phyloP scores from a whole-genome alignment of 2,888 invertebrate species.

The Ethmia dodecea region DNA sequence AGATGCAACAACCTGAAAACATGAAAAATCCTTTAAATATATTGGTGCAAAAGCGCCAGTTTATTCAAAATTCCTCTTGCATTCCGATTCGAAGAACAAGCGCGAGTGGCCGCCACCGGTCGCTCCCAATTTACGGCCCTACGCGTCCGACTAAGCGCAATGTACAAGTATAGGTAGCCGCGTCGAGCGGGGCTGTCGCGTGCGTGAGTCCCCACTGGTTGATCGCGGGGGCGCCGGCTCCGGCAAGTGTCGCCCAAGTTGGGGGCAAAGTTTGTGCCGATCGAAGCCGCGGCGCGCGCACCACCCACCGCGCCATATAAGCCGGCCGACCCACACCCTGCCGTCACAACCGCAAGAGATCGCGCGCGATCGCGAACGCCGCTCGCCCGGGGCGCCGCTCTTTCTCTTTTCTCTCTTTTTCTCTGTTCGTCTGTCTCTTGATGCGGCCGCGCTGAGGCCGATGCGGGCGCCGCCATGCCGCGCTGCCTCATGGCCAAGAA shows the following conservation, averaged over 20 bases:
- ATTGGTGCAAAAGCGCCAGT: no score
- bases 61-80: background rate
- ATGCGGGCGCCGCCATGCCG: conserved; percentile 87
- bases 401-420: conserved; percentile 74
- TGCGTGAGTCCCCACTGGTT: conserved; percentile 52
- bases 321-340: conserved; percentile 43
- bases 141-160: conserved; percentile 1
- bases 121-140: conserved; percentile 5
- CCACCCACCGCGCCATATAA: conserved; percentile 28
- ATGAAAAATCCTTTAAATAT: no score
- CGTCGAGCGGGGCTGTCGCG: conserved; percentile 23
- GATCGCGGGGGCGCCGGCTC: conserved; percentile 46
- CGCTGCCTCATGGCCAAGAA: conserved; percentile 97
- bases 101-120: conserved; percentile 2
- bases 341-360: conserved; percentile 77
- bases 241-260: conserved; percentile 56
- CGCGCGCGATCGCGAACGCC: conserved; percentile 65
- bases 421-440: conserved; percentile 74
- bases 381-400: conserved; percentile 75
- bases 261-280: conserved; percentile 63
- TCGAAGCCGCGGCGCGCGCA: conserved; percentile 67
- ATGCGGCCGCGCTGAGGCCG: conserved; percentile 75
- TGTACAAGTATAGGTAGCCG: background rate
- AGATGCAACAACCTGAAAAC: no score
- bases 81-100: no score